Base-by-base conservation (phyloP, 2,888 invertebrate genomes). In the Cantharis lateralis region DNA sequence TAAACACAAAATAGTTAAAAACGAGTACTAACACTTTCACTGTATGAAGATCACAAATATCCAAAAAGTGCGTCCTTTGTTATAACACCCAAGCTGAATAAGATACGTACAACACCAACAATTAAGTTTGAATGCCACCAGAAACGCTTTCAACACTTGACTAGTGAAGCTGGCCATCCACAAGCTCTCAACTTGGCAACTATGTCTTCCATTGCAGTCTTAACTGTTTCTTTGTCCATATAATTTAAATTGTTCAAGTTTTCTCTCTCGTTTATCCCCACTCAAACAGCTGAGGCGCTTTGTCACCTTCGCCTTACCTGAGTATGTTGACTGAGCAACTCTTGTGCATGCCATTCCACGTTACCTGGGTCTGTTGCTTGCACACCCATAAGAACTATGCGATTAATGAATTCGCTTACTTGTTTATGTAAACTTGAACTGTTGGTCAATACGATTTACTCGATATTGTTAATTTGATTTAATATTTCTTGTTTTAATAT, bases 271-370 rank as follows among this genome's bases (percentile, higher is more conserved):
- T 62, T 70, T 71, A 63, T 74, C 76, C 74, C 79, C 75, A 77
- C 80, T 74, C 48, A 74, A 69, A 69, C 70, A 66, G 71, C 77
- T 75, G 79, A 80, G 76, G 80, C 74, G 79, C 81, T 80, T 80
- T 80, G 80, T 81, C 81, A 81, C 81, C 81, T 81, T 79, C 79
- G 81, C 74, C 79, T 82, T 81, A 82, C 82, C 82, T 82, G 81
- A 77, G 78, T 78, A 80, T 81, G 81, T 81, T 82, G 80, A 80
- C 81, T 79, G 80, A 81, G 75, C 78, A 78, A 78, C 78, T 66
- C 18, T 66, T 75, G 68, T 79, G 82, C 82, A 82, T 82, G 82
- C 82, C 82, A 82, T 82, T 82, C 82, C 80, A 78, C 75, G 80
- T 79, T 81, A 81, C 81, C 82, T 82, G 81, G 82, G 81, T 81